Evolutionary conservation across 2,888 invertebrate genomes (phyloP), one percentile per base, ranked within the genome.

Genomic region (Spodoptera picta): DNA sequence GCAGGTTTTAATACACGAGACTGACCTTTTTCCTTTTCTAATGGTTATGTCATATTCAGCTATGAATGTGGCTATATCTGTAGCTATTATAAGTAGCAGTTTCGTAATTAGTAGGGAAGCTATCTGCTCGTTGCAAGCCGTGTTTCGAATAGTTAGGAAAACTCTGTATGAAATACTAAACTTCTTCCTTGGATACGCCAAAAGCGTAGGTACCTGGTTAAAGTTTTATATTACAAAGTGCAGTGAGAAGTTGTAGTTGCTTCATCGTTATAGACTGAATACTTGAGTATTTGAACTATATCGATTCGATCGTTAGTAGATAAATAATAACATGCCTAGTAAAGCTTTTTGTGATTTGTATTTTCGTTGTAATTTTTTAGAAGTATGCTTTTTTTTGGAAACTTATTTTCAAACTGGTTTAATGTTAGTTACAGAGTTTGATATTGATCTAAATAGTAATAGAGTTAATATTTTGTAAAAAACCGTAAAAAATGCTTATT

Each of bases 71-170:
- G 3, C 23, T 24, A 11, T 11, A n/a, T n/a, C 42, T n/a, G 46
- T 27, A 10, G 19, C 43, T 41, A 19, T 48, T 56, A 66, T 50
- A 55, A 69, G 47, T 24, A 23, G 45, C 47, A 55, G 45, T 10
- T 55, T 36, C 12, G 51, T 59, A 59, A 69, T 69, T 70, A 70
- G 66, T 47, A 54, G 50, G 43, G 42, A 14, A 31, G 36, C 41
- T 47, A 61, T 67, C 54, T 51, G 36, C 27, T 47, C 27, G 31
- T 7, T 56, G 47, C 56, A 50, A 27, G 14, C 50, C 27, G 42
- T 53, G 65, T 66, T 54, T 47, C 12, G 24, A 47, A 62, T 60
- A 62, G 66, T 66, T 71, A 23, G 42, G 7, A 41, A 23, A 62
- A 60, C 54, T 67, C 36, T 49, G 42, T 49, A 47, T 70, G 36